phyloP scores from a whole-genome alignment of 2,113 vertebrate species.

The Strix aluco region DNA sequence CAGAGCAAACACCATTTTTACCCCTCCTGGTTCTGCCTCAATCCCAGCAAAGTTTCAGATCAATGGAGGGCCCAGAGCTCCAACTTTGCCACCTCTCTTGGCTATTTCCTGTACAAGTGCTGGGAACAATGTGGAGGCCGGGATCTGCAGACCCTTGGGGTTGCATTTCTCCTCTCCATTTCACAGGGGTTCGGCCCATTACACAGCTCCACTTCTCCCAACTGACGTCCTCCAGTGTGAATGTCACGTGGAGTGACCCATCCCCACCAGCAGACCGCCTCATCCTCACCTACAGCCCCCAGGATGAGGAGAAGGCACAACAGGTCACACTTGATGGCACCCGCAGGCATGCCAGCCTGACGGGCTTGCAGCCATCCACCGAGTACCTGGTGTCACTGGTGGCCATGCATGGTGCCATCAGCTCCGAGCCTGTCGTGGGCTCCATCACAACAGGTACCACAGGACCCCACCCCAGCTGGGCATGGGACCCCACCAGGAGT shows the following conservation, averaged over 20 bases:
- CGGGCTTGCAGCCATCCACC: conserved; percentile 85
- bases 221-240: conserved; percentile 88
- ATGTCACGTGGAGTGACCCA: conserved; percentile 91
- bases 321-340: conserved; percentile 87
- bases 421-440: conserved; percentile 87
- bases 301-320: conserved; percentile 75
- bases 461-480: not conserved
- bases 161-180: conserved; percentile 14
- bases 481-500: fast-evolving
- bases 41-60: not conserved
- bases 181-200: conserved; percentile 92
- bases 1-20: not conserved
- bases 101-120: not conserved
- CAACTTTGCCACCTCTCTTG: not conserved
- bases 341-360: conserved; percentile 83
- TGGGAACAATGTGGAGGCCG: fast-evolving
- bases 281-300: conserved; percentile 87
- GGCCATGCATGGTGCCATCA: conserved; percentile 84
- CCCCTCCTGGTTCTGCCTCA: not conserved
- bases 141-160: fast-evolving
- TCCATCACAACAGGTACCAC: conserved; percentile 89
- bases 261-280: conserved; percentile 91
- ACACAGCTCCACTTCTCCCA: conserved; percentile 93
- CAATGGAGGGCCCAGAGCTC: not conserved
- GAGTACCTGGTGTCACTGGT: conserved; percentile 90